A percentile compares a stretch with the other conserved stretches of the same genome.
phyloP scores from a whole-genome alignment of 2,113 vertebrate genomes.

The Lepus europaeus region DNA sequence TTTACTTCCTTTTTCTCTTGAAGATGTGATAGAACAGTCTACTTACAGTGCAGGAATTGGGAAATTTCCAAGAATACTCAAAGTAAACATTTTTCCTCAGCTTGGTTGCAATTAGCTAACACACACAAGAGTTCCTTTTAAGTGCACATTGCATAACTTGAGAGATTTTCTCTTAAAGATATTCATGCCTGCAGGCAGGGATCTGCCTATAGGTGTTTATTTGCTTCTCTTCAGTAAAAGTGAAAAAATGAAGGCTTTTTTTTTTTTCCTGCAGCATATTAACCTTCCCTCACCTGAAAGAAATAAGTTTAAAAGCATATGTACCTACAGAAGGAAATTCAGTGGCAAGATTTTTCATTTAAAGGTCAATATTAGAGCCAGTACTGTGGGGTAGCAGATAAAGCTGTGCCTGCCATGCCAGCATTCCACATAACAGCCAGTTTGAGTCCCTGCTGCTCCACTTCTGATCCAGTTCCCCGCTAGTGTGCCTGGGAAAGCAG shows the following conservation, averaged over 20 bases:
- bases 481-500: no score
- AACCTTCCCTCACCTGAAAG: slow-evolving; percentile 61
- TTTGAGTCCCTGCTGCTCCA: no score
- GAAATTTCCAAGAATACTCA: slow-evolving; percentile 44
- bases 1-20: slow-evolving; percentile 55
- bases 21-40: slow-evolving; percentile 65
- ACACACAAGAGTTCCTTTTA: slow-evolving; percentile 64
- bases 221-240: slow-evolving; percentile 63
- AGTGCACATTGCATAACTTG: slow-evolving; percentile 65
- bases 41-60: slow-evolving; percentile 50
- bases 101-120: slow-evolving; percentile 66
- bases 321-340: slow-evolving; percentile 52
- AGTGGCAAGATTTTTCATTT: not conserved
- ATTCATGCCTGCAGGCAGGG: slow-evolving; percentile 61
- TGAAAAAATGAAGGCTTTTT: slow-evolving; percentile 59
- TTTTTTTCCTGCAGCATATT: slow-evolving; percentile 6
- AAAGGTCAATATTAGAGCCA: not conserved
- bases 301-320: slow-evolving; percentile 56
- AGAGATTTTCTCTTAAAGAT: slow-evolving; percentile 66
- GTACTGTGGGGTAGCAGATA: no score
- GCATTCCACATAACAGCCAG: no score
- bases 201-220: slow-evolving; percentile 68
- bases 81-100: slow-evolving; percentile 36
- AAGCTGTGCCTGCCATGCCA: no score
- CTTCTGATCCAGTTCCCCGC: no score